Evolutionary conservation across 1,140 invertebrate species (phyloP).

Genomic region (Alviniconcha marisindica): DNA sequence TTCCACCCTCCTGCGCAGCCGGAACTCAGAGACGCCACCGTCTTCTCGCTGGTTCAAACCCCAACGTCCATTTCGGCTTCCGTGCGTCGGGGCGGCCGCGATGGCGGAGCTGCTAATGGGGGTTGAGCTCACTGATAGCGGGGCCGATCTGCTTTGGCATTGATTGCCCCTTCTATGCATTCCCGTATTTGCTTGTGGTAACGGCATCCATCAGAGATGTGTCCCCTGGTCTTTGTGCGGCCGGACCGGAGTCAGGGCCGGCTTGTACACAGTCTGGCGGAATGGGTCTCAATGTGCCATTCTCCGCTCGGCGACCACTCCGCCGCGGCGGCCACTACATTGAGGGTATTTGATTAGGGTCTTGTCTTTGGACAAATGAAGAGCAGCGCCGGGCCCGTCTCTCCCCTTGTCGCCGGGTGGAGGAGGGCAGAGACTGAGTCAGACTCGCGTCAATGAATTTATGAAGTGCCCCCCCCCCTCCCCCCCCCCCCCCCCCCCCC

Average conservation of each 20-base stretch:
- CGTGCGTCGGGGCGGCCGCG: neutral
- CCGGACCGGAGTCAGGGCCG: neutral
- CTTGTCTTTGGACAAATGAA: constrained; percentile 15
- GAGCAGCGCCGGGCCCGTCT: neutral
- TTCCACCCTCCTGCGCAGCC: neutral
- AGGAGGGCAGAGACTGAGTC: too few species aligned
- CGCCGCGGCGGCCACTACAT: neutral
- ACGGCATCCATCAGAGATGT: constrained; percentile 1
- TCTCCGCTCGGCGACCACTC: neutral
- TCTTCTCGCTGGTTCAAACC: too few species aligned
- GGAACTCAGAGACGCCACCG: too few species aligned
- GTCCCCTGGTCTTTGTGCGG: neutral
- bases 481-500: too few species aligned
- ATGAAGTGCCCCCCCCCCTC: too few species aligned
- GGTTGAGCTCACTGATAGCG: neutral
- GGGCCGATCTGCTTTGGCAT: neutral
- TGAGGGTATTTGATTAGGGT: constrained; percentile 11
- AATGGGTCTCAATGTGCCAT: neutral
- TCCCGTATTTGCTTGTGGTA: neutral
- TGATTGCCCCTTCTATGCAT: neutral
- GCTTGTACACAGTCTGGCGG: too few species aligned
- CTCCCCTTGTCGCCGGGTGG: too few species aligned
- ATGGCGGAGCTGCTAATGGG: neutral
- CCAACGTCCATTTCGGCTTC: too few species aligned
- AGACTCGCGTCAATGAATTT: too few species aligned